Evolutionary conservation across 1,140 invertebrate genomes (phyloP).

Genomic region (Apis dorsata): DNA sequence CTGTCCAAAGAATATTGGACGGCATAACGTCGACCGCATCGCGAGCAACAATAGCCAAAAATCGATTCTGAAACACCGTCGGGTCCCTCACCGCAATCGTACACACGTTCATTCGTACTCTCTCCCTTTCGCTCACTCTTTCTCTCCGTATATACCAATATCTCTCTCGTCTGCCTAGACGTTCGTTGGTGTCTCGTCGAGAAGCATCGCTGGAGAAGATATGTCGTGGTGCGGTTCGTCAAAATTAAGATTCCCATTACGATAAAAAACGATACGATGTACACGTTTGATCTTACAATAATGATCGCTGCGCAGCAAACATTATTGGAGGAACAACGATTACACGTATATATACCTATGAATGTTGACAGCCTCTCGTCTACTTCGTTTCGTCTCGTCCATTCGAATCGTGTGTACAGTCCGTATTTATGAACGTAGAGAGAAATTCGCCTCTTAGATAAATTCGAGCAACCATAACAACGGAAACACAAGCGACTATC

Average conservation of each 20-base stretch:
- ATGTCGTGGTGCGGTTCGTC: too few relatives aligned
- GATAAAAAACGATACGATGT: neutral
- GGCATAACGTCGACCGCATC: conserved; percentile 77
- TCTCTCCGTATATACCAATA: neutral
- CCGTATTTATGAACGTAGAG: neutral
- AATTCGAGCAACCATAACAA: neutral
- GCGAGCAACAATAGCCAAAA: conserved; percentile 72
- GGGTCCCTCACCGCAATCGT: conserved; percentile 56
- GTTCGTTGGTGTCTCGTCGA: neutral
- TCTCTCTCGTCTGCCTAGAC: neutral
- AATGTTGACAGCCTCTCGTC: neutral
- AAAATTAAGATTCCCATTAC: neutral
- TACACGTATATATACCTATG: neutral
- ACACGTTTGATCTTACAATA: conserved; percentile 19
- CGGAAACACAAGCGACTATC: neutral
- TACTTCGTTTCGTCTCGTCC: neutral
- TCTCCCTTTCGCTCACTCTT: neutral
- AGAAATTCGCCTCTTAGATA: neutral
- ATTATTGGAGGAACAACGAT: conserved; percentile 47
- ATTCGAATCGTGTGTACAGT: neutral
- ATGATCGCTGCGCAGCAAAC: conserved; percentile 61
- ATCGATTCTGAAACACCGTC: conserved; percentile 71
- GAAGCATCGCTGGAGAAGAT: neutral
- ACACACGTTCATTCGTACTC: conserved; percentile 26
- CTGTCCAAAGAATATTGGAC: conserved; percentile 77